phyloP scores from a whole-genome alignment of 2,888 invertebrate genomes.

The Eilema depressum region DNA sequence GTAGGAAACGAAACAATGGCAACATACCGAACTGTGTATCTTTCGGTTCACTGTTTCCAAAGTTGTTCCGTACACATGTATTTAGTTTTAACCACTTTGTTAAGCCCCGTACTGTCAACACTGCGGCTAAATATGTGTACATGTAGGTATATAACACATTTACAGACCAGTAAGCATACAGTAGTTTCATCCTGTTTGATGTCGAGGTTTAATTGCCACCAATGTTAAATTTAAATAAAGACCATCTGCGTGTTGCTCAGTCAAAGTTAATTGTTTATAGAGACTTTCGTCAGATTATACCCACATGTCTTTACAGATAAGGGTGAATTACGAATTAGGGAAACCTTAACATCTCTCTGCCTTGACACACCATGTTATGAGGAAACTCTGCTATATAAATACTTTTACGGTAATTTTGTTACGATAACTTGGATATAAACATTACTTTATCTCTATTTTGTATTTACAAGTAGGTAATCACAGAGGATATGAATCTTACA shows the following conservation, averaged over 20 bases:
- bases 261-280: conserved; percentile 47
- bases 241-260: conserved; percentile 37
- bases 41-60: conserved; percentile 3
- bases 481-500: no score
- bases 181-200: neutral
- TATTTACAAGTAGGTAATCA: no score
- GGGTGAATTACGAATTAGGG: conserved; percentile 51
- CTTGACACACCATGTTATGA: neutral
- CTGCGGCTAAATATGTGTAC: conserved; percentile 7
- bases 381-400: neutral
- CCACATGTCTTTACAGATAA: conserved; percentile 49
- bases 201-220: neutral
- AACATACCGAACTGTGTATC: neutral
- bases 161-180: neutral
- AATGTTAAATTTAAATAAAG: conserved; percentile 27
- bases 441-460: no score
- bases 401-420: neutral
- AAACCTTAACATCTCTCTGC: conserved; percentile 44
- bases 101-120: conserved; percentile 2
- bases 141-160: conserved; percentile 1
- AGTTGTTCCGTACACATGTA: conserved; percentile 4
- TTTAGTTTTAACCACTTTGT: conserved; percentile 25
- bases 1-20: neutral
- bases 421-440: neutral
- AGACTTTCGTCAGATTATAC: conserved; percentile 44